Conservation (phyloP, 2,888 invertebrate species). For the Apomyelois bistriatella region DNA sequence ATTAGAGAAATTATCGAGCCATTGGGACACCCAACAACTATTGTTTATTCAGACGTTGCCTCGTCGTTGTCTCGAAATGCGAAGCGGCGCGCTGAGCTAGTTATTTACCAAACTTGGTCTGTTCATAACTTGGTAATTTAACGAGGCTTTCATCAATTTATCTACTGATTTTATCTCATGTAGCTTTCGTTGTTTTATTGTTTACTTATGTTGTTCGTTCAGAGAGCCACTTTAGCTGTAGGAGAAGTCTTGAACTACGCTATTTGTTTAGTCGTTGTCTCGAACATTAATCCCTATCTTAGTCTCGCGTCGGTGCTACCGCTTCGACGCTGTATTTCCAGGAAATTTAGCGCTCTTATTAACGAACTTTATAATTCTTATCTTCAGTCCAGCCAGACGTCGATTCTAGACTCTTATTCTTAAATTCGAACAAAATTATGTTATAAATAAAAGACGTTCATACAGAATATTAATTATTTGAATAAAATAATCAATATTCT, state of each 20-base stretch:
- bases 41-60: conserved; percentile 17
- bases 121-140: conserved; percentile 34
- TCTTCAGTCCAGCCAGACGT: not conserved
- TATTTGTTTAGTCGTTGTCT: conserved; percentile 41
- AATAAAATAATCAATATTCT: no score
- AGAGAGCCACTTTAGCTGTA: conserved; percentile 37
- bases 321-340: conserved; percentile 34
- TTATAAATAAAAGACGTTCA: no score
- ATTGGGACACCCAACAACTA: conserved; percentile 20
- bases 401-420: no score
- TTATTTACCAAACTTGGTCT: conserved; percentile 38
- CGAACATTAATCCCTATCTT: conserved; percentile 44
- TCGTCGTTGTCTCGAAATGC: conserved; percentile 23
- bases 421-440: no score
- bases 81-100: conserved; percentile 22
- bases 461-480: no score
- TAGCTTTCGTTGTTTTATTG: conserved; percentile 1
- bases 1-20: conserved; percentile 20
- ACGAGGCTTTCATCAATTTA: conserved; percentile 28
- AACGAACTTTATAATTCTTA: not conserved
- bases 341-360: conserved; percentile 12
- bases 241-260: conserved; percentile 37
- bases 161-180: conserved; percentile 7
- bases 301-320: conserved; percentile 28
- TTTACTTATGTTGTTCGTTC: conserved; percentile 35